Evolutionary conservation across 2,113 vertebrate genomes (phyloP).

Genomic region (Bombycilla garrulus): DNA sequence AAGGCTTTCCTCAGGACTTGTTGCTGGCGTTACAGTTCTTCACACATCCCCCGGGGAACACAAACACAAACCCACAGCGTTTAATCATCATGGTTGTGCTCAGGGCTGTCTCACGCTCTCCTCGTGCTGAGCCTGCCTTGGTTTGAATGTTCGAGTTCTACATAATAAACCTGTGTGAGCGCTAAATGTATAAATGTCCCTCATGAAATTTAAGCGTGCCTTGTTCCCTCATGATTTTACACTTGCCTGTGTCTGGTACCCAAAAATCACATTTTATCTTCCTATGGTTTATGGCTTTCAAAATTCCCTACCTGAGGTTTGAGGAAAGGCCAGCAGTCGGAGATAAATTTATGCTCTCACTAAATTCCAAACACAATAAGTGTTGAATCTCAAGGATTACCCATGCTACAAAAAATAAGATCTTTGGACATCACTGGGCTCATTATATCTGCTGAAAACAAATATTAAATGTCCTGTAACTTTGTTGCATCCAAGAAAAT

Average conservation of each 20-base stretch:
- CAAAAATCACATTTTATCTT: not conserved
- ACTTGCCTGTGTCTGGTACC: not conserved
- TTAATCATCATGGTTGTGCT: not conserved
- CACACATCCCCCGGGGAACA: not conserved
- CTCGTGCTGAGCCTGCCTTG: not conserved
- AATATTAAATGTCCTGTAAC: not conserved
- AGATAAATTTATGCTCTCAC: not conserved
- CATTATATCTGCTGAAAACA: not conserved
- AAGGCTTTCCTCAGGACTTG: not conserved
- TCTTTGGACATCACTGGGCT: not conserved
- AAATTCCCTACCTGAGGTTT: not conserved
- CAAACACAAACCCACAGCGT: not conserved
- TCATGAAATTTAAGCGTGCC: accelerated
- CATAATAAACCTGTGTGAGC: not conserved
- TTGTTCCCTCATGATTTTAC: not conserved
- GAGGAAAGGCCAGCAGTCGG: accelerated
- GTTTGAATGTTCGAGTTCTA: not conserved
- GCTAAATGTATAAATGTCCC: not conserved
- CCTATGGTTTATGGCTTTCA: not conserved
- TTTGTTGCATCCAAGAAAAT: not conserved
- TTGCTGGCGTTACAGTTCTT: accelerated
- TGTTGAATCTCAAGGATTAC: too few species aligned
- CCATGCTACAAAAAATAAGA: too few species aligned
- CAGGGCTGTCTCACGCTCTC: not conserved
- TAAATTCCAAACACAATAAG: not conserved